Evolutionary conservation across 2,888 invertebrate species (phyloP).

Genomic region (Bedellia somnulentella): DNA sequence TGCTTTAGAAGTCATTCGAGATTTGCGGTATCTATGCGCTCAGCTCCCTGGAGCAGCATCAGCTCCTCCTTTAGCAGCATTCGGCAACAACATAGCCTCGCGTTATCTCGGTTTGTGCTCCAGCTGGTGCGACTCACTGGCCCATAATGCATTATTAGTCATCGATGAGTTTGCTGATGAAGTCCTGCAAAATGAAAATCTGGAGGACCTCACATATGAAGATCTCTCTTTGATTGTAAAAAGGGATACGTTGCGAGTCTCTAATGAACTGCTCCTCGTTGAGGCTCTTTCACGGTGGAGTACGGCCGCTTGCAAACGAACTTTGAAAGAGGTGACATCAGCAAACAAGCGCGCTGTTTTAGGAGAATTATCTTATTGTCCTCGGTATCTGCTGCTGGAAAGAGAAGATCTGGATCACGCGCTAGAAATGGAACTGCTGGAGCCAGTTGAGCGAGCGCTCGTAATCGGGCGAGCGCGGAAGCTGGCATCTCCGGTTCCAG

Average conservation of each 20-base stretch:
- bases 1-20: slow-evolving; percentile 66
- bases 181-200: slow-evolving; percentile 35
- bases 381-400: slow-evolving; percentile 68
- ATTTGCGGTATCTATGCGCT: slow-evolving; percentile 50
- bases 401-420: slow-evolving; percentile 67
- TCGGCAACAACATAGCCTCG: slow-evolving; percentile 34
- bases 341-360: slow-evolving; percentile 43
- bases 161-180: slow-evolving; percentile 45
- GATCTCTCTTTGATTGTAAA: slow-evolving; percentile 67
- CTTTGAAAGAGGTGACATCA: slow-evolving; percentile 41
- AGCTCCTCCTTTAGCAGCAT: slow-evolving; percentile 47
- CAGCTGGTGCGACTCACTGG: slow-evolving; percentile 62
- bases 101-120: slow-evolving; percentile 43
- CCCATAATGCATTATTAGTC: slow-evolving; percentile 66
- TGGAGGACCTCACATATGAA: slow-evolving; percentile 63
- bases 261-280: slow-evolving; percentile 64
- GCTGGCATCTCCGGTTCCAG: slow-evolving; percentile 41
- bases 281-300: slow-evolving; percentile 63
- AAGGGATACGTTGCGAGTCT: slow-evolving; percentile 68
- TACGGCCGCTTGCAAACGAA: slow-evolving; percentile 43
- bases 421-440: slow-evolving; percentile 35
- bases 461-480: slow-evolving; percentile 42
- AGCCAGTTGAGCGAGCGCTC: slow-evolving; percentile 46
- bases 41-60: slow-evolving; percentile 45
- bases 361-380: slow-evolving; percentile 60